These are phyloP conservation scores for Climacteris rufus DNA, from an alignment of 2,113 vertebrate genomes.

Conservation along the genomic window DNA sequence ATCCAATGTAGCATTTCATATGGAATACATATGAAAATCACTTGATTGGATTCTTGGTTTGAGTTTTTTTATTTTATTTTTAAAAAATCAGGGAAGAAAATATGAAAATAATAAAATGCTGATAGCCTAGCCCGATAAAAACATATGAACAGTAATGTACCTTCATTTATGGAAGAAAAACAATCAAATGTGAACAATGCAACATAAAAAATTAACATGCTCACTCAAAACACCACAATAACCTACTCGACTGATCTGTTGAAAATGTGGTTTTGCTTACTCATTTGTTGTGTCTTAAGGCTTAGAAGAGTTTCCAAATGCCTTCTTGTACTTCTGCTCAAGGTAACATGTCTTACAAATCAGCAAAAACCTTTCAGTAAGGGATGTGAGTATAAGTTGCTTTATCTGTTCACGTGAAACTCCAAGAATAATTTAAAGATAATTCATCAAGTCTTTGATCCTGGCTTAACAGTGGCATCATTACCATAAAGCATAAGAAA, in stretches of 20 bases:
- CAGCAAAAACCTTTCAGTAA: neutral
- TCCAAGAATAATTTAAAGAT: neutral
- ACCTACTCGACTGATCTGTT: neutral
- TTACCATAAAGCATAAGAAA: neutral
- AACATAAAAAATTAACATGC: neutral
- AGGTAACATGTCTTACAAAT: neutral
- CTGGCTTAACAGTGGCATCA: neutral
- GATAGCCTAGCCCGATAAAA: neutral
- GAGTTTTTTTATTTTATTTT: neutral
- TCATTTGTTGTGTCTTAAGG: neutral
- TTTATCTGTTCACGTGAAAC: neutral
- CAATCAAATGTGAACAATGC: neutral
- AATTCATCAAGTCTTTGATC: neutral
- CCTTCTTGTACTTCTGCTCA: neutral
- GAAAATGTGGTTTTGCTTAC: accelerated
- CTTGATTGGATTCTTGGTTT: neutral
- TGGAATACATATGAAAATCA: neutral
- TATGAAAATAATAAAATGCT: neutral
- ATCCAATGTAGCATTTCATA: neutral
- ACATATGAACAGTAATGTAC: neutral
- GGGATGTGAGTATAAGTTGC: neutral
- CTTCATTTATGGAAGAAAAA: neutral
- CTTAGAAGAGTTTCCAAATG: neutral
- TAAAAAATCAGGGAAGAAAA: neutral
- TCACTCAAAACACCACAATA: neutral